Conservation (phyloP, 2,888 invertebrate species). For the Ptilodon capucinus region DNA sequence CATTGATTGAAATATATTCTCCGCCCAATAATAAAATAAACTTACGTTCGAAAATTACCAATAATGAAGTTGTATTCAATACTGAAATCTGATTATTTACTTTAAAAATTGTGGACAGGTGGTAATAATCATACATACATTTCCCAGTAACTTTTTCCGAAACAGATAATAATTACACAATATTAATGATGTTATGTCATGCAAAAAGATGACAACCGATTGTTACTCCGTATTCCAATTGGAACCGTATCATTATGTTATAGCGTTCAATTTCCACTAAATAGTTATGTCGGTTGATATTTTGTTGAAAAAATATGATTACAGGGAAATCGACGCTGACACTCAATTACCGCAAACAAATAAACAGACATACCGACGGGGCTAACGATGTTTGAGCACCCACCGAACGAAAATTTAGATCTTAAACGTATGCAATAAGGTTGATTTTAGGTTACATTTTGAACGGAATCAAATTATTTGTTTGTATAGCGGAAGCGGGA, state of each 20-base stretch:
- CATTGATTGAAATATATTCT: too few species aligned
- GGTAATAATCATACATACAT: background rate
- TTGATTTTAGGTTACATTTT: background rate
- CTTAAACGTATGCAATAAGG: background rate
- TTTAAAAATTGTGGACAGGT: background rate
- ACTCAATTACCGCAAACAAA: background rate
- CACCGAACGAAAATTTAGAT: background rate
- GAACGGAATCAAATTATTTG: background rate
- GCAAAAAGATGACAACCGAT: too few species aligned
- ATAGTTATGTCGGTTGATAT: background rate
- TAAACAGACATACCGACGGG: background rate
- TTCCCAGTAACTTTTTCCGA: background rate
- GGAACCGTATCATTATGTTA: too few species aligned
- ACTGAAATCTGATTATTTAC: background rate
- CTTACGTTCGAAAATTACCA: too few species aligned
- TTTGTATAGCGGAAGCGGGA: constrained; percentile 36
- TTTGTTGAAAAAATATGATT: background rate
- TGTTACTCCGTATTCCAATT: too few species aligned
- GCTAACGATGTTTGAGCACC: background rate
- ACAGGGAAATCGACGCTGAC: background rate
- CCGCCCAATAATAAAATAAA: too few species aligned
- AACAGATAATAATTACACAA: background rate
- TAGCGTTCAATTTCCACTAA: background rate
- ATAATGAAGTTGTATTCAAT: background rate
- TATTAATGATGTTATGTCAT: too few species aligned